These are phyloP conservation scores for Chaetops frenatus DNA, from an alignment of 2,113 vertebrate species.

Conservation along the genomic window DNA sequence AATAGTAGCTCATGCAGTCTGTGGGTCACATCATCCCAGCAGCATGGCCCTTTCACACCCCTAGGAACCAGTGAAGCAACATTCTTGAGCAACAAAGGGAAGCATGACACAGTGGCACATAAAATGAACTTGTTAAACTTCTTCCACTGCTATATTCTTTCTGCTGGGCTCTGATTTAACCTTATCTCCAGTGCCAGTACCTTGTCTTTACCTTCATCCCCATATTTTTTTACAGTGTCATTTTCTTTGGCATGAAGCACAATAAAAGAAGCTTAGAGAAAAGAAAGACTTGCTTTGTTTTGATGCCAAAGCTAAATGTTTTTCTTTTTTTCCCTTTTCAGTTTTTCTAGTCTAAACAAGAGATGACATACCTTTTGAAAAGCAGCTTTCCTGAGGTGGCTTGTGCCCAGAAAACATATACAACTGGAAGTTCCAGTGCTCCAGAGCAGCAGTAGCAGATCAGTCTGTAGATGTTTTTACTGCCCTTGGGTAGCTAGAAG, in stretches of 20 bases:
- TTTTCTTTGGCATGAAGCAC: neutral
- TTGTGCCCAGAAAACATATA: neutral
- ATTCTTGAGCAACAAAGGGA: conserved; percentile 50
- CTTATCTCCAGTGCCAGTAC: neutral
- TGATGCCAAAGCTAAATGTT: neutral
- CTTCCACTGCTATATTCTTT: neutral
- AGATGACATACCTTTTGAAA: conserved; percentile 9
- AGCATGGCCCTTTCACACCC: conserved; percentile 34
- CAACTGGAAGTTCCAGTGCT: neutral
- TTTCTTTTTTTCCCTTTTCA: neutral
- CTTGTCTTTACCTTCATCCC: neutral
- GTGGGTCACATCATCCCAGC: conserved; percentile 10
- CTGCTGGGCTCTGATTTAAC: neutral
- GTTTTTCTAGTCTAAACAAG: neutral
- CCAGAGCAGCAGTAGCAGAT: neutral
- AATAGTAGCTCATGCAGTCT: neutral
- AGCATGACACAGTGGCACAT: conserved; percentile 29
- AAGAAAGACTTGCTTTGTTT: neutral
- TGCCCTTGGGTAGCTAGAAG: neutral
- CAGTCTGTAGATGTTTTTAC: neutral
- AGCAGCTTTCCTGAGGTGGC: neutral
- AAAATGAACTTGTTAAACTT: conserved; percentile 33
- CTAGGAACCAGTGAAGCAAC: conserved; percentile 50
- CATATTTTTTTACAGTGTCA: neutral
- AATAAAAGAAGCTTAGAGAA: neutral